Evolutionary conservation across 1,140 invertebrate genomes (phyloP), one percentile per base, ranked within the genome.

Genomic region (Bicyclus anynana): DNA sequence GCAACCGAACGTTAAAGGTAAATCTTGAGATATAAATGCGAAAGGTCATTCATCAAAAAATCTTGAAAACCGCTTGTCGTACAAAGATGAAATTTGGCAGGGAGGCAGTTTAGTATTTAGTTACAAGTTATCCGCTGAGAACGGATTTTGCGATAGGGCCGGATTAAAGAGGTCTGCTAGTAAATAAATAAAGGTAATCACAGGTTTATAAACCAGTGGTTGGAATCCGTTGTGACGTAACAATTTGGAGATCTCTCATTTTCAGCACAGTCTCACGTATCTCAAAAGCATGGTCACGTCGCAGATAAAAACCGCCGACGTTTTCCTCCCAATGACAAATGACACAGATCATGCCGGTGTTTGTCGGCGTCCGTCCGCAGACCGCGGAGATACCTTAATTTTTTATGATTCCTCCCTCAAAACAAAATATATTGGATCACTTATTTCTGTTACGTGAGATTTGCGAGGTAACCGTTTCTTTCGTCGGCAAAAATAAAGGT

Each of bases 271-370:
- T 54, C 49, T 40, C 49, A 35, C 23, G n/a, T 35, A 37, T 17
- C n/a, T 17, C 4, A 9, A 50, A 35, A 14, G 12, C 20, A 35
- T 52, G 51, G 47, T 26, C 51, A 27, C 23, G 21, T n/a, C 29
- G 26, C 16, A 16, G 13, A 53, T 52, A 65, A 63, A 65, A 70
- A 66, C 27, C 52, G n/a, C 64, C 50, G 23, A 23, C 23, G 23
- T 55, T 72, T 73, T 76, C 69, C 65, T 62, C 50, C 56, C 37
- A 57, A 77, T 76, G 74, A 81, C 70, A 78, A 78, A 78, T 68
- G 67, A 49, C 20, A 18, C 40, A 65, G 69, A 74, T 81, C 78
- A 56, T 62, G 69, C 69, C 42, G 33, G 65, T 61, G 74, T 78
- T 74, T 75, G 70, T 73, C 66, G 20, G 18, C 27, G 70, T 69